Evolutionary conservation across 2,113 vertebrate species (phyloP).

Genomic region (Microtus richardsoni): DNA sequence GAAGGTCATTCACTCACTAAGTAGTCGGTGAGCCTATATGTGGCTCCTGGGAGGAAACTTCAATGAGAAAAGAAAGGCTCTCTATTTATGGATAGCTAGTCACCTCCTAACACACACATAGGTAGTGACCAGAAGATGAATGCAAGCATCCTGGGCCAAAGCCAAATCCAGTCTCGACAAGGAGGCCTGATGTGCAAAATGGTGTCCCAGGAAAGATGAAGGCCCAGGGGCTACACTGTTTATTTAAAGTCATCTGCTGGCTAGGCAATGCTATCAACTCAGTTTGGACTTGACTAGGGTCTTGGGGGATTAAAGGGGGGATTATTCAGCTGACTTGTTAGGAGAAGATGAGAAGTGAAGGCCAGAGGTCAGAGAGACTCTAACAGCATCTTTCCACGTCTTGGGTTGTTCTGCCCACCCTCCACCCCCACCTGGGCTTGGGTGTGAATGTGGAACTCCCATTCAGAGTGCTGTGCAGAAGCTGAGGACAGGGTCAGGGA

Average conservation of each 20-base stretch:
- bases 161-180: accelerated
- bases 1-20: not conserved
- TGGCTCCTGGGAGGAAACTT: not conserved
- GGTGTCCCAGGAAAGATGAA: not conserved
- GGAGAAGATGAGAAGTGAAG: no score
- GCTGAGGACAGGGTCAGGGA: accelerated
- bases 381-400: accelerated
- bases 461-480: no score
- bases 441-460: accelerated
- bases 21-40: not conserved
- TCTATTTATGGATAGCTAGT: not conserved
- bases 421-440: accelerated
- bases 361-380: not conserved
- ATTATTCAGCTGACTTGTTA: accelerated
- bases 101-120: no score
- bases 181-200: not conserved
- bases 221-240: not conserved
- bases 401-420: accelerated
- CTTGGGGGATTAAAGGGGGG: no score
- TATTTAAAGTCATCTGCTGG: not conserved
- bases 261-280: not conserved
- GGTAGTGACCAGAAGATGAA: no score
- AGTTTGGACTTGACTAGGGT: not conserved
- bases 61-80: not conserved
- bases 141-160: not conserved